phyloP scores from a whole-genome alignment of 2,888 invertebrate genomes.

The Melinaea marsaeus region DNA sequence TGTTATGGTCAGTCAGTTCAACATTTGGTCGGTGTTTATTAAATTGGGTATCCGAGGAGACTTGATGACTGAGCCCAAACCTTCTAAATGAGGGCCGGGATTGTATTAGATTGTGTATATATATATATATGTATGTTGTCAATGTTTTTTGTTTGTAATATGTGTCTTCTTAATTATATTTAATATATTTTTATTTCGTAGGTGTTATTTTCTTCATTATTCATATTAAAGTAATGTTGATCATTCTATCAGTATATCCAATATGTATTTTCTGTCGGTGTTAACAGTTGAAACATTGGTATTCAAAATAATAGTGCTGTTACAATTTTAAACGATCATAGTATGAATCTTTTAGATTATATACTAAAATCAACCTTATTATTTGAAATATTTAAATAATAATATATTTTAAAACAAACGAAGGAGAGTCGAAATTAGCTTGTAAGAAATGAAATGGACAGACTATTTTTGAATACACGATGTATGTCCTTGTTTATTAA shows the following conservation, averaged over 20 bases:
- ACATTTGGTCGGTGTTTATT: constrained; percentile 66
- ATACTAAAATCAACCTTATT: constrained; percentile 1
- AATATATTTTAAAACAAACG: neutral
- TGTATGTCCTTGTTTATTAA: constrained; percentile 20
- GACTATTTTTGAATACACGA: constrained; percentile 7
- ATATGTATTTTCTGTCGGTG: neutral
- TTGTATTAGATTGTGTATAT: constrained; percentile 48
- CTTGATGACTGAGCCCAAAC: constrained; percentile 58
- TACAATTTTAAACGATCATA: neutral
- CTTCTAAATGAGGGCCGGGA: constrained; percentile 56
- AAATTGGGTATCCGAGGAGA: constrained; percentile 63
- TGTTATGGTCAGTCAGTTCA: constrained; percentile 56
- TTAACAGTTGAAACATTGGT: neutral
- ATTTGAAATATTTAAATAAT: neutral
- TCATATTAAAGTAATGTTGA: no score
- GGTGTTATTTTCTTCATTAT: no score
- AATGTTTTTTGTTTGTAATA: no score
- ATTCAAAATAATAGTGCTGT: neutral
- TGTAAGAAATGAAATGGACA: constrained; percentile 6
- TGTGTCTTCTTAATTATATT: no score
- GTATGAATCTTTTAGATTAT: neutral
- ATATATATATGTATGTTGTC: constrained; percentile 35
- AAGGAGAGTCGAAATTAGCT: constrained; percentile 5
- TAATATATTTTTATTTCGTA: constrained; percentile 6
- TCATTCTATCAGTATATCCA: no score